Percentiles rank a stretch among this genome's conserved stretches.
Conservation (phyloP, 2,888 invertebrate genomes). For the Drosophila infuscata region DNA sequence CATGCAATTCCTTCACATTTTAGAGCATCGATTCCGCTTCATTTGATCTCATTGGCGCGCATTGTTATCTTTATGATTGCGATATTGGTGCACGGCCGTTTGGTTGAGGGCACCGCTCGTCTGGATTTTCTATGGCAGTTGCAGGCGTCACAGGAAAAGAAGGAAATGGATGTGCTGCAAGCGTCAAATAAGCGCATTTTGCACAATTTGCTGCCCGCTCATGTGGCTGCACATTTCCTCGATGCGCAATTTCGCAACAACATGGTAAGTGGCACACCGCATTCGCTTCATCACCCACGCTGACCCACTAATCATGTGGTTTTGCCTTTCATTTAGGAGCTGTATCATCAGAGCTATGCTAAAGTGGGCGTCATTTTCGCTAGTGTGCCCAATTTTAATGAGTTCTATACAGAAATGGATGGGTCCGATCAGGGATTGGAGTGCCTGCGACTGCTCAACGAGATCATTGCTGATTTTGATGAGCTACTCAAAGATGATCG, state of each 20-base stretch:
- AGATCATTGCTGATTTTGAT: constrained; percentile 97
- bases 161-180: constrained; percentile 96
- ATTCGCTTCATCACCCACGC: background rate
- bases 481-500: constrained; percentile 94
- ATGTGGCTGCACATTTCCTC: constrained; percentile 96
- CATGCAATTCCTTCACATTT: constrained; percentile 14
- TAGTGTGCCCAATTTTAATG: constrained; percentile 96
- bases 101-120: constrained; percentile 95
- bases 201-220: constrained; percentile 95
- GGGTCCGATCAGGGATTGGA: constrained; percentile 97
- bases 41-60: constrained; percentile 91
- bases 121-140: constrained; percentile 93
- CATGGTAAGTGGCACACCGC: constrained; percentile 87
- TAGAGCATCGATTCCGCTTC: constrained; percentile 91
- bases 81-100: constrained; percentile 92
- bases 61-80: constrained; percentile 93
- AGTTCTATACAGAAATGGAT: constrained; percentile 96
- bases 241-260: constrained; percentile 95
- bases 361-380: constrained; percentile 96
- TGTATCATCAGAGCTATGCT: constrained; percentile 96
- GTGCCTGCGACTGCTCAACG: constrained; percentile 94
- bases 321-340: constrained; percentile 87
- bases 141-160: constrained; percentile 95
- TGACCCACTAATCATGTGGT: constrained; percentile 5
- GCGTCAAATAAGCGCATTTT: constrained; percentile 95